These are phyloP conservation scores for Okamejei kenojei DNA, from an alignment of 2,797 vertebrate genomes.

Conservation along the genomic window DNA sequence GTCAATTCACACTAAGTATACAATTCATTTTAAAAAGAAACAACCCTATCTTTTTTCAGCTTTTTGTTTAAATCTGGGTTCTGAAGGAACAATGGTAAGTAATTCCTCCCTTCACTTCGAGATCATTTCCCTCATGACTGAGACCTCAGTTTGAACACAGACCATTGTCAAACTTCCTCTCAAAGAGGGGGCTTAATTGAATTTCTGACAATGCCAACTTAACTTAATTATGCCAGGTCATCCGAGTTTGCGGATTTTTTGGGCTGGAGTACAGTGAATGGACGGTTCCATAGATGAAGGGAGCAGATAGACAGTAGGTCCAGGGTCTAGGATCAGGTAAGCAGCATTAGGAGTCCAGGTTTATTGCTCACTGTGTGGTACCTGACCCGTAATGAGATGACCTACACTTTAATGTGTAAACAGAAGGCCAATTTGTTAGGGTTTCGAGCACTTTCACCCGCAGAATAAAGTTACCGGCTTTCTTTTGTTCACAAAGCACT, in stretches of 20 bases:
- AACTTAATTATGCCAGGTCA: not conserved
- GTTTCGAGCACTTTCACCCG: not conserved
- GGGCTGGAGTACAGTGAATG: not conserved
- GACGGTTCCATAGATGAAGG: not conserved
- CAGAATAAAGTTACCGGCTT: not conserved
- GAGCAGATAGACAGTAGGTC: not conserved
- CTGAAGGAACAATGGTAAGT: not conserved
- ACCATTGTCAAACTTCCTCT: not conserved
- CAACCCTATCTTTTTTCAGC: not conserved
- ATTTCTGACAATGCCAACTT: not conserved
- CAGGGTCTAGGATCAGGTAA: not conserved
- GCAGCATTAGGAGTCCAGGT: not conserved
- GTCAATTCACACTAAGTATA: not conserved
- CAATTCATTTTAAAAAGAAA: not conserved
- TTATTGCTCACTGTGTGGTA: constrained; percentile 15
- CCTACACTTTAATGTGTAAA: constrained; percentile 7
- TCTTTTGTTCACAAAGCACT: not conserved
- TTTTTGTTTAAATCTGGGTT: not conserved
- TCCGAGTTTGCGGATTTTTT: not conserved
- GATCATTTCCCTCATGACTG: not conserved
- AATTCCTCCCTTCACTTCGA: not conserved
- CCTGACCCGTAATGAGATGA: not conserved
- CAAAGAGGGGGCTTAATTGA: not conserved
- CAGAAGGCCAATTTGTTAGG: constrained; percentile 22
- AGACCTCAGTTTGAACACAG: not conserved